Conservation (phyloP, 2,797 vertebrate genomes). For the Euphonia xanthogaster region DNA sequence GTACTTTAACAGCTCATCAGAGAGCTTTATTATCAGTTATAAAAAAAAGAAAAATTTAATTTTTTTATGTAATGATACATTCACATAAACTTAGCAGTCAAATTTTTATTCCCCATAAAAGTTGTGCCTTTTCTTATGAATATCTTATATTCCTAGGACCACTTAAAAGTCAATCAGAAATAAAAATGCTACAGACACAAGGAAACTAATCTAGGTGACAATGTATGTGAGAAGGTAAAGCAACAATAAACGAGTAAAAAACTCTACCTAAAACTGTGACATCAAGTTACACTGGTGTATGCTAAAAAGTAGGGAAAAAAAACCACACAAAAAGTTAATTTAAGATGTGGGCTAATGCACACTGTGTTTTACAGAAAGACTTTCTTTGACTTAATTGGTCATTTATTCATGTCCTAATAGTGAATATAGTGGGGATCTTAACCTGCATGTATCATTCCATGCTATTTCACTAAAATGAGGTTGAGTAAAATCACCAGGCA, state of each 20-base stretch:
- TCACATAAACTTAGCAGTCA: constrained; percentile 21
- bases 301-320: not conserved
- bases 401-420: not conserved
- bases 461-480: not conserved
- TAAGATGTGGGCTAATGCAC: not conserved
- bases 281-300: not conserved
- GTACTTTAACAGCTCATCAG: constrained; percentile 42
- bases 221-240: not conserved
- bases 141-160: constrained; percentile 30
- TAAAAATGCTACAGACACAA: not conserved
- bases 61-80: constrained; percentile 6
- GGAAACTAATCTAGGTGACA: not conserved
- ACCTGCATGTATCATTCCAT: not conserved
- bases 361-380: not conserved
- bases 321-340: not conserved
- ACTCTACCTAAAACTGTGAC: not conserved
- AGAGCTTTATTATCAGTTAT: constrained; percentile 45
- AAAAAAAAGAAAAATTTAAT: not conserved
- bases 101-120: constrained; percentile 43
- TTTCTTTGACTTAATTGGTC: not conserved
- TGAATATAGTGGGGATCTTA: not conserved
- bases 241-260: not conserved
- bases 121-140: not conserved
- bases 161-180: constrained; percentile 10
- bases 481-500: not conserved